Conservation (phyloP, 2,797 vertebrate species). For the Gallinago solitaria region DNA sequence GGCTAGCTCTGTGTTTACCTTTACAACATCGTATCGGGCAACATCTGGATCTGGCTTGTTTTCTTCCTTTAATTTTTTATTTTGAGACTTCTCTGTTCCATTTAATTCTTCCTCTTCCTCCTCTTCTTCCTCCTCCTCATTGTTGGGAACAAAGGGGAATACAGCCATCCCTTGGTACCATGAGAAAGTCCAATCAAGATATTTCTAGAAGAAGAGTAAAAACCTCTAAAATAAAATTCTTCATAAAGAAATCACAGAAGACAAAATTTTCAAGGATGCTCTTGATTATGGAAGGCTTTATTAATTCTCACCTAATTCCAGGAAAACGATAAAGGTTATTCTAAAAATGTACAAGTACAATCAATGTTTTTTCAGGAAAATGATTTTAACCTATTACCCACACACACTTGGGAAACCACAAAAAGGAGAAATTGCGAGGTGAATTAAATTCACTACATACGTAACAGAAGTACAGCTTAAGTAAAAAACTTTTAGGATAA, state of each 20-base stretch:
- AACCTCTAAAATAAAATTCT: neutral
- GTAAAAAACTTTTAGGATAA: neutral
- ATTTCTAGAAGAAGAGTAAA: slow-evolving; percentile 78
- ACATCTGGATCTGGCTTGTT: slow-evolving; percentile 87
- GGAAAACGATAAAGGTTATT: neutral
- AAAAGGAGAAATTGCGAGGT: neutral
- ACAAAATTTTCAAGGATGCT: neutral
- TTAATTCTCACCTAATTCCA: neutral
- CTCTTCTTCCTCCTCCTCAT: slow-evolving; percentile 85
- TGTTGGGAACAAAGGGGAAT: slow-evolving; percentile 87
- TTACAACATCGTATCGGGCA: slow-evolving; percentile 88
- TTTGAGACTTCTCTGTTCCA: slow-evolving; percentile 72
- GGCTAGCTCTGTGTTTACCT: slow-evolving; percentile 76
- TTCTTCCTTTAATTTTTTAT: slow-evolving; percentile 82
- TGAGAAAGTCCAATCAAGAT: slow-evolving; percentile 89
- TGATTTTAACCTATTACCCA: neutral
- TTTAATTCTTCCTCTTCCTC: slow-evolving; percentile 83
- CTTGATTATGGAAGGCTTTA: neutral
- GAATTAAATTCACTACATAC: neutral
- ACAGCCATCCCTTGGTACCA: slow-evolving; percentile 88
- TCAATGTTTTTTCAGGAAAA: neutral
- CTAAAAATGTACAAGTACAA: neutral
- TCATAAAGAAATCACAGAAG: neutral
- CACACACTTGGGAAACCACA: neutral
- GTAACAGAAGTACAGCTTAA: neutral